Evolutionary conservation across 1,140 invertebrate genomes (phyloP).

Genomic region (Riptortus pedestris): DNA sequence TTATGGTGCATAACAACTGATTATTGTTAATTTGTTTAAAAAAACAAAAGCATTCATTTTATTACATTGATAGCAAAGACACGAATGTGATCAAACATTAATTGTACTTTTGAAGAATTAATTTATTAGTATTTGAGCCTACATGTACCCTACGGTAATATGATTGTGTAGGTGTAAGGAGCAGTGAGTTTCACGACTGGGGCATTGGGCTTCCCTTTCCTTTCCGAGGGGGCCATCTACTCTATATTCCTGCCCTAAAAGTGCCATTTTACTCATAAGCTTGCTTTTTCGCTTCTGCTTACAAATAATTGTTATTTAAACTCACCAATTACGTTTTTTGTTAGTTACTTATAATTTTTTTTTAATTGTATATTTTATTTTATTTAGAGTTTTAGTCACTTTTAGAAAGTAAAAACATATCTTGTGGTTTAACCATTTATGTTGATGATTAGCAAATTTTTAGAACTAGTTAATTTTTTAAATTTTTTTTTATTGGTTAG

Average conservation of each 20-base stretch:
- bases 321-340: not conserved
- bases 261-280: constrained; percentile 24
- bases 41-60: too few species aligned
- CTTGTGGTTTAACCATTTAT: constrained; percentile 20
- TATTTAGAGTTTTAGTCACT: constrained; percentile 11
- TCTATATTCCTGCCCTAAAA: constrained; percentile 21
- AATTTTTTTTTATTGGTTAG: not conserved
- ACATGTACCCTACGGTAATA: not conserved
- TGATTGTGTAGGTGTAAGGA: not conserved
- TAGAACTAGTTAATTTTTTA: constrained; percentile 22
- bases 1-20: too few species aligned
- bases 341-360: constrained; percentile 6
- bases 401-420: constrained; percentile 20
- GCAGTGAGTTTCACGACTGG: not conserved
- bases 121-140: not conserved
- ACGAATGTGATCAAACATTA: not conserved
- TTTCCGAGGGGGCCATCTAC: not conserved
- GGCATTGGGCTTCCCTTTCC: not conserved
- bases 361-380: constrained; percentile 2
- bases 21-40: too few species aligned
- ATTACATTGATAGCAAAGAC: not conserved
- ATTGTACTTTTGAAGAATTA: not conserved
- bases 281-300: constrained; percentile 12
- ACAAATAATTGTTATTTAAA: constrained; percentile 8
- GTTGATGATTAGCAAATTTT: constrained; percentile 20